Evolutionary conservation across 2,888 invertebrate species (phyloP), one percentile per base, ranked within the genome.

Genomic region (Smittia sp.): DNA sequence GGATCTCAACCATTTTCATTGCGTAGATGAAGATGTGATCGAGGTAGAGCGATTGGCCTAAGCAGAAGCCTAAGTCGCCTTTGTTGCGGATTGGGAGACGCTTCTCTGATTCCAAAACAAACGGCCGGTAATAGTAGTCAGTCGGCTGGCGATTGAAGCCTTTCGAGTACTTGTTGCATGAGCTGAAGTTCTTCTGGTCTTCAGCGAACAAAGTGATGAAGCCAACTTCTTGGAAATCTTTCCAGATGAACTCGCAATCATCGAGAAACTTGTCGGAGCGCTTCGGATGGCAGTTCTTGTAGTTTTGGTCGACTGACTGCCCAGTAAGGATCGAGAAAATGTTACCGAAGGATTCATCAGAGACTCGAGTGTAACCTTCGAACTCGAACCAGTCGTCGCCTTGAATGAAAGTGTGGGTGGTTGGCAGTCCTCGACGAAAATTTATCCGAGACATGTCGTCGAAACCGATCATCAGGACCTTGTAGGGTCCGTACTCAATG

Each of bases 381-480:
- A 90, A 85, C 75, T 88, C 88, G 54, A 90, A 82, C 86, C 91
- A 93, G 74, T 85, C 87, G 74, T 88, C 87, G 20, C 87, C 85
- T 63, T 87, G 82, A 39, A 96, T 83, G 79, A 88, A 89, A 15
- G 85, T 82, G 1, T 86, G 84, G 0, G 93, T 93, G 78, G 86
- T 85, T 0, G 90, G 89, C 88, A 95, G 89, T 7, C 90, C 88
- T 68, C 92, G 85, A 18, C 88, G 85, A 74, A 93, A 86, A 79
- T 94, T 92, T 54, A 91, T 83, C 73, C 93, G 82, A 0, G 95
- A 94, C 77, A 95, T 89, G 62, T 93, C 92, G 79, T 95, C 94
- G 77, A 96, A 89, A 41, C 94, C 95, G 18, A 96, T 80, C 79
- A 94, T 84, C 38, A 95, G 81, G 0, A 96, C 87, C 79, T 89